Conservation (phyloP, 2,888 invertebrate species). For the Melipona beecheii region DNA sequence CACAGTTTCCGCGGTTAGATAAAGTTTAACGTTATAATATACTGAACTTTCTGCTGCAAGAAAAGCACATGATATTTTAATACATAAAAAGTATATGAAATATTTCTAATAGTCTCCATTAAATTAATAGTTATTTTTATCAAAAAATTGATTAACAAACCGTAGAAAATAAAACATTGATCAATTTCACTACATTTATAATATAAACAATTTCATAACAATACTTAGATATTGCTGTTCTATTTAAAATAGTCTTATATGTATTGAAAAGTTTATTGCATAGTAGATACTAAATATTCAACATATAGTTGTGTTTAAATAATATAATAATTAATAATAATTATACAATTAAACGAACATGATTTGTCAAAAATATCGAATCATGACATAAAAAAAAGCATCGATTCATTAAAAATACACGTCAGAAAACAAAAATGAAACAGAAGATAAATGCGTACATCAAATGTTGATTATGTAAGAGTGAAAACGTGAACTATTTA, state of each 20-base stretch:
- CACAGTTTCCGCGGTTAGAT: constrained; percentile 44
- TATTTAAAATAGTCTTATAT: not conserved
- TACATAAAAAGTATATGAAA: not conserved
- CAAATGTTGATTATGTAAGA: constrained; percentile 11
- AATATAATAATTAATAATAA: not conserved
- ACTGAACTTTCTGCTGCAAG: not conserved
- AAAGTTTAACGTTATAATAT: constrained; percentile 11
- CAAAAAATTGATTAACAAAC: not conserved
- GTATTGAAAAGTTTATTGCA: not conserved
- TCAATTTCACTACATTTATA: not conserved
- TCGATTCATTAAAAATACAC: too few species aligned
- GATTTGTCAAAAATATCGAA: not conserved
- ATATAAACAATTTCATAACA: constrained; percentile 1
- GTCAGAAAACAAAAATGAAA: not conserved
- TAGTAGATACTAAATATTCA: not conserved
- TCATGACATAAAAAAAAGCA: not conserved
- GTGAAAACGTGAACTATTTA: constrained; percentile 15
- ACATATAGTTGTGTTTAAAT: not conserved
- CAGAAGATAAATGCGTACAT: not conserved
- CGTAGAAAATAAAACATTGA: not conserved
- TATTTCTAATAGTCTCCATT: not conserved
- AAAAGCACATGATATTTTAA: not conserved
- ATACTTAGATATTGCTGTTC: not conserved
- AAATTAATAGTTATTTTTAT: not conserved
- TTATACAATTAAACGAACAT: not conserved